phyloP scores from a whole-genome alignment of 2,113 vertebrate species.

The Brachyhypopomus gauderio region DNA sequence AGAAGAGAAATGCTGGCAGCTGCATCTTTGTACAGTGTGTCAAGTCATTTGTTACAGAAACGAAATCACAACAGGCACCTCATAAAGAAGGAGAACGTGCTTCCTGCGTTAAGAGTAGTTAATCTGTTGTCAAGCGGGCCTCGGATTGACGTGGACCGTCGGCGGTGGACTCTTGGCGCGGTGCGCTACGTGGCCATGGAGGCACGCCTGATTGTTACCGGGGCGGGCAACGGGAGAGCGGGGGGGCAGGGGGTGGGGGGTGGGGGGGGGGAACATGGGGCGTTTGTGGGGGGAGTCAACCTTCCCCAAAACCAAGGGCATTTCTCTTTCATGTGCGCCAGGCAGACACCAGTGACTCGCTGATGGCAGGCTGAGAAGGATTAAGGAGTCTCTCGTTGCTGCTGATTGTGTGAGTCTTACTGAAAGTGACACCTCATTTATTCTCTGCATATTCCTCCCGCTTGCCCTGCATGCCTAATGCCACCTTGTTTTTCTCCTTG shows the following conservation, averaged over 20 bases:
- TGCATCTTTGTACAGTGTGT: slow-evolving; percentile 62
- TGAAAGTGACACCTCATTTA: slow-evolving; percentile 79
- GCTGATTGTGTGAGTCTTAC: slow-evolving; percentile 74
- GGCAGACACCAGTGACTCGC: slow-evolving; percentile 66
- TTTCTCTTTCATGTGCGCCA: slow-evolving; percentile 67
- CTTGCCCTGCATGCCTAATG: slow-evolving; percentile 68
- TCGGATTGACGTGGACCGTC: slow-evolving; percentile 43
- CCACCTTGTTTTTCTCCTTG: slow-evolving; percentile 59
- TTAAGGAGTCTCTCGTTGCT: slow-evolving; percentile 70
- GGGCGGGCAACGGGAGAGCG: slow-evolving; percentile 53
- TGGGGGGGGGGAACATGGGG: too few relatives aligned
- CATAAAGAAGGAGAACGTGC: slow-evolving; percentile 54
- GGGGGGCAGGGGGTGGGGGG: slow-evolving; percentile 57
- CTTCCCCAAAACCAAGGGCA: slow-evolving; percentile 74
- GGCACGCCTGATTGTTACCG: slow-evolving; percentile 46
- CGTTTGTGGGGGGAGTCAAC: slow-evolving; percentile 63
- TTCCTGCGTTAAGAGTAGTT: slow-evolving; percentile 43
- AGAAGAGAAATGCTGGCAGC: slow-evolving; percentile 64
- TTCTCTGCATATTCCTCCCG: slow-evolving; percentile 73
- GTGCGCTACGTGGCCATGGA: slow-evolving; percentile 2
- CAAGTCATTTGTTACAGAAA: slow-evolving; percentile 61
- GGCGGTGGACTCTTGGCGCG: slow-evolving; percentile 24
- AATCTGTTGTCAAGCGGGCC: slow-evolving; percentile 38
- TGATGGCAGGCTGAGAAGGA: slow-evolving; percentile 68
- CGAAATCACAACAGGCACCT: slow-evolving; percentile 59